A percentile compares a stretch with the other conserved stretches of the same genome.
phyloP scores from a whole-genome alignment of 1,140 invertebrate genomes.

The Tribolium castaneum region DNA sequence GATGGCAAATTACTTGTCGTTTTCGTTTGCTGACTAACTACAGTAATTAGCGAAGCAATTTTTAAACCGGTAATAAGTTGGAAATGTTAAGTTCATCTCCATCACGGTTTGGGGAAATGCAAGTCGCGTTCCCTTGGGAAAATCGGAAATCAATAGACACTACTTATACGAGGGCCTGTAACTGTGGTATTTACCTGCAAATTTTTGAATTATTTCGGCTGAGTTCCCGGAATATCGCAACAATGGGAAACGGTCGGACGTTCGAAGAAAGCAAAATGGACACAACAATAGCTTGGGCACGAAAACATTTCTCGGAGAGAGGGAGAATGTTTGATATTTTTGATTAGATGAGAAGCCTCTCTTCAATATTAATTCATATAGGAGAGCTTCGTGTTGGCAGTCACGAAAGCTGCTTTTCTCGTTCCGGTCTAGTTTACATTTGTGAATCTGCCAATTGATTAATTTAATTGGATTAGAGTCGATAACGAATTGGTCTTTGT shows the following conservation, averaged over 20 bases:
- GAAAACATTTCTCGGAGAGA: not conserved
- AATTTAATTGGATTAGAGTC: not conserved
- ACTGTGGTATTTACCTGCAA: no score
- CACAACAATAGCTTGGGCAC: not conserved
- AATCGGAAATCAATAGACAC: conserved; percentile 4
- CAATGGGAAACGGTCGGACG: not conserved
- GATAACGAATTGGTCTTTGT: not conserved
- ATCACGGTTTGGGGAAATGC: not conserved
- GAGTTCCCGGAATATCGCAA: not conserved
- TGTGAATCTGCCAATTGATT: not conserved
- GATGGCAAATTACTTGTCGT: not conserved
- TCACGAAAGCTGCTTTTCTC: not conserved
- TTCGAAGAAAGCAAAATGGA: not conserved
- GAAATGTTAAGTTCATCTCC: no score
- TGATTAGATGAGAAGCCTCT: not conserved
- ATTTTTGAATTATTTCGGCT: not conserved
- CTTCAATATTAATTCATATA: not conserved
- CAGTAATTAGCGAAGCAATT: not conserved
- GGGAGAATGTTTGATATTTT: not conserved
- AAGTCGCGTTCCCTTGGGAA: not conserved
- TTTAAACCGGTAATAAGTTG: not conserved
- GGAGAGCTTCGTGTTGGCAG: not conserved
- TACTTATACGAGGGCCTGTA: not conserved
- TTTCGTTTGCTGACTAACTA: not conserved
- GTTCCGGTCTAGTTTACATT: not conserved